Evolutionary conservation across 2,797 vertebrate genomes (phyloP).

Genomic region (Mionectes olivaceus): DNA sequence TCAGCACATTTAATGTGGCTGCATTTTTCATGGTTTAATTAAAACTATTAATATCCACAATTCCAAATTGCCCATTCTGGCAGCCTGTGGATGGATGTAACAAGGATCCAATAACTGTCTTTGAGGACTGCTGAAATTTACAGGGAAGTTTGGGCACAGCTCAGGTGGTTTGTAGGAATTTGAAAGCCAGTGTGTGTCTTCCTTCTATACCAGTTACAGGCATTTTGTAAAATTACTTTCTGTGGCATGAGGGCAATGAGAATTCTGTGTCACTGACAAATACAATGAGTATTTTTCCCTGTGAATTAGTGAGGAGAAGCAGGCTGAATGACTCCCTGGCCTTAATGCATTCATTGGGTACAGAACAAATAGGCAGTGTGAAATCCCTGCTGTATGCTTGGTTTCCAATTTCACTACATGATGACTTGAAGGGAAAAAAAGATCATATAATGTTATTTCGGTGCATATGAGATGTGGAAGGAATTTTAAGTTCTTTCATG

Average conservation of each 20-base stretch:
- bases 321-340: neutral
- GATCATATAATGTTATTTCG: neutral
- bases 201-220: neutral
- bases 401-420: neutral
- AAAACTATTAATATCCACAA: constrained; percentile 20
- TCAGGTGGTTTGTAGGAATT: neutral
- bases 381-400: neutral
- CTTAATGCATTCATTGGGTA: neutral
- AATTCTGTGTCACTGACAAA: neutral
- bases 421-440: neutral
- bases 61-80: neutral
- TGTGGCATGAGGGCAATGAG: neutral
- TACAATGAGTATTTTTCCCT: neutral
- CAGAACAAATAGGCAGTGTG: neutral
- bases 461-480: neutral
- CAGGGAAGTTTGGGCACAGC: neutral
- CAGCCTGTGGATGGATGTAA: neutral
- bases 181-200: neutral
- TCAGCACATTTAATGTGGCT: neutral
- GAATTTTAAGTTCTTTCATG: neutral
- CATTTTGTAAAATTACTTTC: neutral
- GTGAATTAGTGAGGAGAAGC: neutral
- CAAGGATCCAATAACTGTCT: neutral
- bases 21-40: constrained; percentile 30
- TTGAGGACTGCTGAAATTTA: neutral